Conservation (phyloP, 2,113 vertebrate genomes). For the Xenotilapia flavipinnis region DNA sequence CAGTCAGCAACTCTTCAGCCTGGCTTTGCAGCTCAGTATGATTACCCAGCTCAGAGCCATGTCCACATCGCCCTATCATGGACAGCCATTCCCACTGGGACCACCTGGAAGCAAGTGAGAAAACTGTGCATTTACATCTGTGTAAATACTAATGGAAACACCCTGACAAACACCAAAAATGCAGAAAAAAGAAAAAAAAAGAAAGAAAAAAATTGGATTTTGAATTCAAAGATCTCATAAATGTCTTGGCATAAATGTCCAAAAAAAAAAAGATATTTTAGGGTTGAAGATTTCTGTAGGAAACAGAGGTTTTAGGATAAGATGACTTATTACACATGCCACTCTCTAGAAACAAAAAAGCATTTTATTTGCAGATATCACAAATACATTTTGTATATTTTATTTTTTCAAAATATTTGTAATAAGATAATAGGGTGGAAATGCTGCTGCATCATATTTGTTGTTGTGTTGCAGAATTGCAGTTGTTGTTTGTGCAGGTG, state of each 20-base stretch:
- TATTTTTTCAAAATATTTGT: neutral
- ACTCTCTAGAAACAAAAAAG: neutral
- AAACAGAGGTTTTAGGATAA: neutral
- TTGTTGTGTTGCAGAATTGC: neutral
- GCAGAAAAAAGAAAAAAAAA: neutral
- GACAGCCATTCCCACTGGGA: conserved; percentile 69
- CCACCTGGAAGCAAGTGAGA: conserved; percentile 78
- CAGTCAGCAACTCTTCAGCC: conserved; percentile 76
- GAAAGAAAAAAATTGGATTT: neutral
- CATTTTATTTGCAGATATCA: neutral
- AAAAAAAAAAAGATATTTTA: neutral
- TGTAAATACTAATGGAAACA: neutral
- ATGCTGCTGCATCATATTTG: neutral
- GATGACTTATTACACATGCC: neutral
- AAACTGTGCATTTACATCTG: neutral
- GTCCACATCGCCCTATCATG: conserved; percentile 54
- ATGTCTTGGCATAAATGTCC: neutral
- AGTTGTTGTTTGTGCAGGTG: neutral
- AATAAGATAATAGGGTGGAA: neutral
- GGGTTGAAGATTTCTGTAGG: neutral
- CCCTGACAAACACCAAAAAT: neutral
- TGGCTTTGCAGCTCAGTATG: conserved; percentile 64
- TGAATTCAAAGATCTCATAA: neutral
- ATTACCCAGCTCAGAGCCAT: conserved; percentile 7
- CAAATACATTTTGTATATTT: neutral